Conservation (phyloP, 2,113 vertebrate species). For the Bubalus kerabau region DNA sequence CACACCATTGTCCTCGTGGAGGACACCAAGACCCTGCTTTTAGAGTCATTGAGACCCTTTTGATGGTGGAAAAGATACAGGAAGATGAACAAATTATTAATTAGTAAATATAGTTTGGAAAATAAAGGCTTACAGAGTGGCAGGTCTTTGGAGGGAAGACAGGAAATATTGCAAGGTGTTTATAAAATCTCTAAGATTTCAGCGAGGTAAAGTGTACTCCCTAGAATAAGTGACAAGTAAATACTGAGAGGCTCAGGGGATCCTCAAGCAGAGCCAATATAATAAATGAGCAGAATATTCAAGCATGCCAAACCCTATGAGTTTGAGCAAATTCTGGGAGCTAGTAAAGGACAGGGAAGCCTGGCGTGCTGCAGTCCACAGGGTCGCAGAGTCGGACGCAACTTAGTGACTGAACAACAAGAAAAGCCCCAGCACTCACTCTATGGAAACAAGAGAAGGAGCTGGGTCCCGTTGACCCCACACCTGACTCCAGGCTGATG, state of each 20-base stretch:
- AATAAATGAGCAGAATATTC: background rate
- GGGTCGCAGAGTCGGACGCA: background rate
- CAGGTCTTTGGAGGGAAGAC: background rate
- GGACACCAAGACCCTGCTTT: background rate
- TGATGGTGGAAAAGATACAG: background rate
- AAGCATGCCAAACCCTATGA: background rate
- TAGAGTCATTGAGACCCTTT: background rate
- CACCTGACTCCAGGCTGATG: background rate
- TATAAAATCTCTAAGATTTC: background rate
- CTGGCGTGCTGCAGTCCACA: background rate
- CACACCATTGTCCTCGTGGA: background rate
- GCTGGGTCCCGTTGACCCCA: background rate
- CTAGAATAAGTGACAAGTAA: background rate
- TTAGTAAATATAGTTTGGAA: background rate
- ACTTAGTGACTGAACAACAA: background rate
- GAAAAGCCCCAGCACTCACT: background rate
- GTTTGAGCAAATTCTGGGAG: background rate
- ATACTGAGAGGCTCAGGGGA: background rate
- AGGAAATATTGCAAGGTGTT: background rate
- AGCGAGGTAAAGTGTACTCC: background rate
- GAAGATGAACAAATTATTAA: background rate
- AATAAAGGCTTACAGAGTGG: background rate
- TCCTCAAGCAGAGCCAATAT: background rate
- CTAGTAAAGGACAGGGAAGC: background rate
- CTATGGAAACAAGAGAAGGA: background rate